These are phyloP conservation scores for Oligia strigilis DNA, from an alignment of 2,888 invertebrate genomes.

Conservation along the genomic window DNA sequence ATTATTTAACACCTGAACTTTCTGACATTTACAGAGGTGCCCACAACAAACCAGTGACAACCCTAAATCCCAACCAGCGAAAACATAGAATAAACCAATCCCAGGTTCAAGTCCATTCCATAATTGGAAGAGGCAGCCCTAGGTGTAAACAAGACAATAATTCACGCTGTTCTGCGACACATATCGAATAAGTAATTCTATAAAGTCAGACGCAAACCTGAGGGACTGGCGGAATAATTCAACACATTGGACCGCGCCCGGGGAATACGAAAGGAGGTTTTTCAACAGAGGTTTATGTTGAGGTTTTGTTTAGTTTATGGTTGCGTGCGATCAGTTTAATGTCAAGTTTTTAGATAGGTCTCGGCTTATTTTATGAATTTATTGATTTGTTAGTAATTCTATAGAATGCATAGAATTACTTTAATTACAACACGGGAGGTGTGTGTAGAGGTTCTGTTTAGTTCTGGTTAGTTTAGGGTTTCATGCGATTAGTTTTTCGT, in stretches of 20 bases:
- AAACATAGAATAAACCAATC: slow-evolving; percentile 19
- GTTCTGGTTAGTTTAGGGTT: slow-evolving; percentile 5
- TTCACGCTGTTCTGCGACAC: slow-evolving; percentile 62
- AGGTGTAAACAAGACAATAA: slow-evolving; percentile 66
- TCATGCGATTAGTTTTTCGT: no score
- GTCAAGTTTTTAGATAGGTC: no score
- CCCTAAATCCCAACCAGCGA: slow-evolving; percentile 14
- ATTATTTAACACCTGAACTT: not conserved
- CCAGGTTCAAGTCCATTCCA: slow-evolving; percentile 33
- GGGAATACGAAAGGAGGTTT: slow-evolving; percentile 57
- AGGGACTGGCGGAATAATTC: slow-evolving; percentile 65
- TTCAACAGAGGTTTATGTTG: slow-evolving; percentile 30
- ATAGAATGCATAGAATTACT: no score
- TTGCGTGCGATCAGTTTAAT: no score
- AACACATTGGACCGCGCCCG: slow-evolving; percentile 56
- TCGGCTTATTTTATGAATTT: no score
- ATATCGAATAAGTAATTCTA: slow-evolving; percentile 70
- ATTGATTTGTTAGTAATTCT: no score
- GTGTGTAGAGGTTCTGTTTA: not conserved
- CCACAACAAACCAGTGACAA: not conserved
- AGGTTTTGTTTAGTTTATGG: no score
- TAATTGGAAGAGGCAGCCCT: slow-evolving; percentile 61
- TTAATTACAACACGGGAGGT: no score
- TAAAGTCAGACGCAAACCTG: slow-evolving; percentile 62
- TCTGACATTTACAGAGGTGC: not conserved